Conservation (phyloP, 1,140 invertebrate species). For the Archivesica marissinica region DNA sequence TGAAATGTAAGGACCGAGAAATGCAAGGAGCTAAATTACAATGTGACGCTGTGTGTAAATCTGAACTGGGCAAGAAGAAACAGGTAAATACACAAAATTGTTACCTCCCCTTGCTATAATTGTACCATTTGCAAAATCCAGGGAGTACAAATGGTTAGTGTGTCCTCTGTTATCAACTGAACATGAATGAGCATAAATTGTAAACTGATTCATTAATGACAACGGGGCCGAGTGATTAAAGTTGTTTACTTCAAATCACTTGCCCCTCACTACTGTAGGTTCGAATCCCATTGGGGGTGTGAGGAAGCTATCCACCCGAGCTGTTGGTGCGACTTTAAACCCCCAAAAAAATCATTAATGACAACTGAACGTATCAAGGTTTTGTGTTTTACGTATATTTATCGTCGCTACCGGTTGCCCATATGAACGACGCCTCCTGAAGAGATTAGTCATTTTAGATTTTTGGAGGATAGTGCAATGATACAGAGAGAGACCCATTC, state of each 20-base stretch:
- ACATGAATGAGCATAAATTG: not conserved
- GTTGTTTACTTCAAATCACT: no score
- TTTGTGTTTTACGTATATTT: no score
- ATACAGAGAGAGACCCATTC: no score
- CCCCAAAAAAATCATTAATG: not conserved
- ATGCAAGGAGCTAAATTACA: constrained; percentile 71
- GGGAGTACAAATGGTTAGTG: not conserved
- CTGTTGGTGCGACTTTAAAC: no score
- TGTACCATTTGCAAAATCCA: not conserved
- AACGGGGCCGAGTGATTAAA: not conserved
- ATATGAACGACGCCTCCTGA: no score
- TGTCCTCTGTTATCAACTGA: not conserved
- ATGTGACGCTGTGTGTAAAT: constrained; percentile 81
- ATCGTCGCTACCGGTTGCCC: no score
- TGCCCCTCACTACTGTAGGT: no score
- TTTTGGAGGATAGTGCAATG: no score
- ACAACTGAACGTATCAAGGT: no score
- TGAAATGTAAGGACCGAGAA: constrained; percentile 86
- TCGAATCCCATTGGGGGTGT: no score
- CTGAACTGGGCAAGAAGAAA: constrained; percentile 72
- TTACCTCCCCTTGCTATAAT: not conserved
- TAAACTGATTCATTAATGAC: not conserved
- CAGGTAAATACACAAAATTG: constrained; percentile 68
- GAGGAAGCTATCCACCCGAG: no score
- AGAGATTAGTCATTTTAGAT: no score